Evolutionary conservation across 53 echinoderm and acorn worm species (phyloP).

Genomic region (Echinarachnius parma): DNA sequence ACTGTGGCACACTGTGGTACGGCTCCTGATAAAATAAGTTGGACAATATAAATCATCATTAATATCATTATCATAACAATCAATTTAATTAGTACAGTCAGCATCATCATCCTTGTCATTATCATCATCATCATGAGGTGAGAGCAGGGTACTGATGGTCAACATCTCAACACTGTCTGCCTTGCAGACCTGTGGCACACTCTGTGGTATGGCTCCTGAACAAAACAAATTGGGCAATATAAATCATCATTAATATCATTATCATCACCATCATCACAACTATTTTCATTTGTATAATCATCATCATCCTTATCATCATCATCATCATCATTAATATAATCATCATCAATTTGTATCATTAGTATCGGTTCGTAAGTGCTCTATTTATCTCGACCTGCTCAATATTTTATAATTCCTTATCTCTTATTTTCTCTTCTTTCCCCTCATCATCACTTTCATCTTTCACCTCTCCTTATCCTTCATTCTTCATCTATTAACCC

Average conservation of each 20-base stretch:
- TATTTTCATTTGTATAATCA: neutral
- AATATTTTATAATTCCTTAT: no score
- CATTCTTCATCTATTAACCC: no score
- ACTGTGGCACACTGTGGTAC: constrained; percentile 82
- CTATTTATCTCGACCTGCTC: no score
- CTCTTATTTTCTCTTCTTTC: no score
- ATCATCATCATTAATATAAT: neutral
- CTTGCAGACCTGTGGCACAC: no score
- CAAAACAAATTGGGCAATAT: neutral
- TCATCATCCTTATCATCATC: constrained; percentile 3
- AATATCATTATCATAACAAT: neutral
- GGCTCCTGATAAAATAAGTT: constrained; percentile 58
- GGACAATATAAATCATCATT: neutral
- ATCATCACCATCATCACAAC: neutral
- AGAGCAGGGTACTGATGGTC: no score
- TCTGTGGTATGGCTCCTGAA: no score
- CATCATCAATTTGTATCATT: neutral
- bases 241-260: neutral
- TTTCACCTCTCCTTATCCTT: no score
- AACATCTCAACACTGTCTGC: no score
- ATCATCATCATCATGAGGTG: neutral
- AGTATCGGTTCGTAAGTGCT: no score
- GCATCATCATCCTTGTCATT: neutral
- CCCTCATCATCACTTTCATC: no score
- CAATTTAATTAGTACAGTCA: neutral